A percentile compares a stretch with the other conserved stretches of the same genome.
These are phyloP conservation scores for Gnathonemus echidnorhynchus DNA, from an alignment of 2,113 vertebrate genomes.

Conservation along the genomic window DNA sequence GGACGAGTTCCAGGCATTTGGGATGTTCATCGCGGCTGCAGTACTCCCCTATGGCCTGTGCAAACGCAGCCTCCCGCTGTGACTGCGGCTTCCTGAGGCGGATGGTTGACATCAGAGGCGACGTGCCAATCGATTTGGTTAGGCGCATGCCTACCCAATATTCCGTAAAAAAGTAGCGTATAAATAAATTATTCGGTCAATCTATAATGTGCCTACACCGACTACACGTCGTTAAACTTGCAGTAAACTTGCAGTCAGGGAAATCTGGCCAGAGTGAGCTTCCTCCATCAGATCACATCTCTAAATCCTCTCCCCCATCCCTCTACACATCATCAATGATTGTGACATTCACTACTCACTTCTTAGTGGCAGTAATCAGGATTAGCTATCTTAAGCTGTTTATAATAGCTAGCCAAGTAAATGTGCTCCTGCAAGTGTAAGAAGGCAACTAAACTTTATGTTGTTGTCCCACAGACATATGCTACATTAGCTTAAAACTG, in stretches of 20 bases:
- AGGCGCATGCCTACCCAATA: not conserved
- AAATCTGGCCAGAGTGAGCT: not conserved
- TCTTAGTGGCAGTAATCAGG: not conserved
- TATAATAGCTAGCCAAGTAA: not conserved
- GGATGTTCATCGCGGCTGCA: too few species aligned
- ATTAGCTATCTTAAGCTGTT: not conserved
- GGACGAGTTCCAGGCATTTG: not conserved
- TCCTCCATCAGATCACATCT: not conserved
- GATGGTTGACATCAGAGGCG: not conserved
- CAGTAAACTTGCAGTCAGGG: too few species aligned
- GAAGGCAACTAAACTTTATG: not conserved
- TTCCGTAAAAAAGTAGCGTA: not conserved
- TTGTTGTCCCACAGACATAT: too few species aligned
- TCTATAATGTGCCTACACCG: too few species aligned
- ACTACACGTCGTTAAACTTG: too few species aligned
- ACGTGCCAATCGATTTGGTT: too few species aligned
- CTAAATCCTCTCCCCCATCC: too few species aligned
- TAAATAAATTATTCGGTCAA: too few species aligned
- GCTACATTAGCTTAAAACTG: too few species aligned
- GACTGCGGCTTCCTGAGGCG: not conserved
- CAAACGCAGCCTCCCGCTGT: not conserved
- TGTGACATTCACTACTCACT: not conserved
- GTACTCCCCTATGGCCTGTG: not conserved
- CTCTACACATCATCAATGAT: not conserved
- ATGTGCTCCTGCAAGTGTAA: not conserved